Evolutionary conservation across 2,888 invertebrate genomes (phyloP).

Genomic region (Girardia tigrina): DNA sequence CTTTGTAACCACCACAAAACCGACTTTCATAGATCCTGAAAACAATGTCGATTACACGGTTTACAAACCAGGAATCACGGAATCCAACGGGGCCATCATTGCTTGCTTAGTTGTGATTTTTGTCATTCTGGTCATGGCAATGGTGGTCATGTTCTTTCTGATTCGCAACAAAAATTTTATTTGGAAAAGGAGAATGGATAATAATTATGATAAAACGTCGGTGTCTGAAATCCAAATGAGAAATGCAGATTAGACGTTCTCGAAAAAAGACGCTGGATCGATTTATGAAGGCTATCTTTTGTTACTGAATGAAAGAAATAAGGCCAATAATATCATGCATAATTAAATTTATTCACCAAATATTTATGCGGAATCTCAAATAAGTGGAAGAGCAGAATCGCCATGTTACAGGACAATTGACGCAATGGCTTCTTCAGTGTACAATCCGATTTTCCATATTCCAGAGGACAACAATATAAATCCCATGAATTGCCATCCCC

Average conservation of each 20-base stretch:
- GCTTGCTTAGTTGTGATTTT: background rate
- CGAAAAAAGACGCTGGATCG: conserved; percentile 2
- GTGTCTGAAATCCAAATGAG: conserved; percentile 15
- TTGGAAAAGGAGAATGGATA: background rate
- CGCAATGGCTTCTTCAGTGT: background rate
- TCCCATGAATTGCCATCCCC: background rate
- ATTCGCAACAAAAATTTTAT: background rate
- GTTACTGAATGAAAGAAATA: conserved; percentile 23
- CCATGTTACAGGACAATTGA: background rate
- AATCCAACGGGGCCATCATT: conserved; percentile 19
- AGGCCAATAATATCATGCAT: background rate
- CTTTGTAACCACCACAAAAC: background rate
- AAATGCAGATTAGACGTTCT: background rate
- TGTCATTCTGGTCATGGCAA: background rate
- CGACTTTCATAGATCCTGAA: background rate
- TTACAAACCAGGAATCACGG: background rate
- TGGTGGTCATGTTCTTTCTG: background rate
- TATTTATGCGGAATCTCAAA: background rate
- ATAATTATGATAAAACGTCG: background rate
- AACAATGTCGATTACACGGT: background rate
- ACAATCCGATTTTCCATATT: background rate
- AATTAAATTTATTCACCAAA: conserved; percentile 16
- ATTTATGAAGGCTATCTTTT: conserved; percentile 6
- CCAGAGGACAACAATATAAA: background rate
- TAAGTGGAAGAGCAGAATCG: background rate